Percentiles rank a stretch among this genome's conserved stretches.
Conservation (phyloP, 2,113 vertebrate genomes). For the Hippocampus guttulatus region DNA sequence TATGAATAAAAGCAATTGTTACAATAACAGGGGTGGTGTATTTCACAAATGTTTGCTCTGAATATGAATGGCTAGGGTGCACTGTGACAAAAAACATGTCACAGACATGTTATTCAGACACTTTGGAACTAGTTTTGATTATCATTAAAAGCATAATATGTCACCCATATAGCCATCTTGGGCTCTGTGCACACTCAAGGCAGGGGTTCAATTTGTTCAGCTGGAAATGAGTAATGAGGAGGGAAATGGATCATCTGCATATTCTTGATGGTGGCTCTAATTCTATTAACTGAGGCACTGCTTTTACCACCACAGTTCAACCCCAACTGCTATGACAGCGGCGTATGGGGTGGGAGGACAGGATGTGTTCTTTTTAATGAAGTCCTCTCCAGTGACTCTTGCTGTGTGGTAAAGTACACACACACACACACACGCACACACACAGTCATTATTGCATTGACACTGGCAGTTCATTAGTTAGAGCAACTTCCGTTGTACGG, state of each 20-base stretch:
- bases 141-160: too few species aligned
- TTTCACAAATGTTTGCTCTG: too few species aligned
- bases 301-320: slow-evolving; percentile 4
- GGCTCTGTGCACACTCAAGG: background rate
- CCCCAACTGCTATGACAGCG: background rate
- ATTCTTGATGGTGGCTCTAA: slow-evolving; percentile 11
- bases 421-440: background rate
- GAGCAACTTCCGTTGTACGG: background rate
- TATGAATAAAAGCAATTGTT: too few species aligned
- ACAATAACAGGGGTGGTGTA: too few species aligned
- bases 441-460: slow-evolving; percentile 15
- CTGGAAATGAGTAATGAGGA: slow-evolving; percentile 18
- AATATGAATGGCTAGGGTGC: too few species aligned
- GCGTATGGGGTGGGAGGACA: background rate
- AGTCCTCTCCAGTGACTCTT: background rate
- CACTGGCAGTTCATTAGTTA: slow-evolving; percentile 25
- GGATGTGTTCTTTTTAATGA: slow-evolving; percentile 1
- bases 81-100: too few species aligned
- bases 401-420: background rate
- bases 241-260: slow-evolving; percentile 17
- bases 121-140: too few species aligned
- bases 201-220: slow-evolving; percentile 10
- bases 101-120: too few species aligned
- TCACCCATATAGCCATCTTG: too few species aligned
- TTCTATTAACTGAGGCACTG: slow-evolving; percentile 13